Conservation (phyloP, 2,113 vertebrate species). For the Seriola aureovittata region DNA sequence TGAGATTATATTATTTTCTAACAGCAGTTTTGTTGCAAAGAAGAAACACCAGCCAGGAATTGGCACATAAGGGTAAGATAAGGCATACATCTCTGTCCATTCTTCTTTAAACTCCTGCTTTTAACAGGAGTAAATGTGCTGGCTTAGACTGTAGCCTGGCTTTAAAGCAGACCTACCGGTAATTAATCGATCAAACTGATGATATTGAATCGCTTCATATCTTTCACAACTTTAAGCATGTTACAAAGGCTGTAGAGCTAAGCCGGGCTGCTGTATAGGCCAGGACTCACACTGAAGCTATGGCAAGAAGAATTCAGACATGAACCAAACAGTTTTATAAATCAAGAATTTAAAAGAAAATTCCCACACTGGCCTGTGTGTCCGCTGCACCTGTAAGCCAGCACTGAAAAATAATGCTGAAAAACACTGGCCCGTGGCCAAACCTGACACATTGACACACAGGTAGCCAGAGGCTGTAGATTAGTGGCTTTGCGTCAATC, state of each 20-base stretch:
- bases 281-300: constrained; percentile 54
- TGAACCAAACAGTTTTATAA: not conserved
- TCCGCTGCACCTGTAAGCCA: not conserved
- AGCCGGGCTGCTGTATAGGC: constrained; percentile 44
- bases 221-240: not conserved
- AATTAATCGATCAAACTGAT: not conserved
- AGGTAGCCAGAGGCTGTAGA: not conserved
- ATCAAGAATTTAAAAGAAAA: not conserved
- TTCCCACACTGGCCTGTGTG: not conserved
- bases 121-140: constrained; percentile 36
- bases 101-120: constrained; percentile 46
- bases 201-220: not conserved
- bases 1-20: constrained; percentile 57
- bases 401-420: not conserved
- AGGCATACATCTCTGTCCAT: constrained; percentile 40
- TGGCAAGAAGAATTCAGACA: constrained; percentile 40
- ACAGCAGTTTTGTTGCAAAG: constrained; percentile 65
- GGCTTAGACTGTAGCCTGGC: constrained; percentile 53
- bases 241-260: not conserved
- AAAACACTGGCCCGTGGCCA: not conserved
- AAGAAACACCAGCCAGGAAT: constrained; percentile 47
- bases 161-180: constrained; percentile 28
- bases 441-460: not conserved
- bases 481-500: constrained; percentile 27
- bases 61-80: constrained; percentile 66